Evolutionary conservation across 2,113 vertebrate species (phyloP).

Genomic region (Menura novaehollandiae): DNA sequence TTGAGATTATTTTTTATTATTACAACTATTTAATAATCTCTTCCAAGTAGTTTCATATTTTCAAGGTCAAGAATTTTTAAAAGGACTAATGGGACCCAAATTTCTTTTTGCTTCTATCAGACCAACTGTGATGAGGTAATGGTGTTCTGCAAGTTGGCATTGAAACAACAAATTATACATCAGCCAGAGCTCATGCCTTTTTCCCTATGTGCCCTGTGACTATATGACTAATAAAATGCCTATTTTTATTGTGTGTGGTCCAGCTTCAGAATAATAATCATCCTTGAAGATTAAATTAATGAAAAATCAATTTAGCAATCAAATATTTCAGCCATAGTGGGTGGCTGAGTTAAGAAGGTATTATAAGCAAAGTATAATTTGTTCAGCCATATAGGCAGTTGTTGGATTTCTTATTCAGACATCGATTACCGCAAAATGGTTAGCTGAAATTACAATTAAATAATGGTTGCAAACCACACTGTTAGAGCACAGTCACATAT

Average conservation of each 20-base stretch:
- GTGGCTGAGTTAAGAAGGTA: slow-evolving; percentile 31
- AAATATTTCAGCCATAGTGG: slow-evolving; percentile 43
- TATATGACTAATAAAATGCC: slow-evolving; percentile 40
- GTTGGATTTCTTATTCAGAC: slow-evolving; percentile 26
- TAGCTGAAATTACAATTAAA: slow-evolving; percentile 28
- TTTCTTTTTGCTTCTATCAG: neutral
- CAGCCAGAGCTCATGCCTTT: neutral
- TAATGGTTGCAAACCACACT: neutral
- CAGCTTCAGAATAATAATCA: slow-evolving; percentile 54
- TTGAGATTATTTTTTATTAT: slow-evolving; percentile 8
- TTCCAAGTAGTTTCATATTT: slow-evolving; percentile 5
- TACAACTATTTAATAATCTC: neutral
- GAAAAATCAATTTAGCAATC: slow-evolving; percentile 63
- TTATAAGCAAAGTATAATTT: slow-evolving; percentile 18
- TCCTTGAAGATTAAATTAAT: slow-evolving; percentile 41
- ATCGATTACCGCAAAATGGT: slow-evolving; percentile 10
- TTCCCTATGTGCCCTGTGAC: neutral
- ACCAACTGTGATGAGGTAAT: slow-evolving; percentile 1
- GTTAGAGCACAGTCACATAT: neutral
- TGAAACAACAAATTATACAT: slow-evolving; percentile 24
- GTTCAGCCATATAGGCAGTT: neutral
- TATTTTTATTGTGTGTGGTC: slow-evolving; percentile 51
- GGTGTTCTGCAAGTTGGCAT: slow-evolving; percentile 5
- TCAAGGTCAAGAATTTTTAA: slow-evolving; percentile 31
- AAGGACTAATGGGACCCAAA: neutral